Conservation (phyloP, 2,888 invertebrate genomes). For the Schizotus pectinicornis region DNA sequence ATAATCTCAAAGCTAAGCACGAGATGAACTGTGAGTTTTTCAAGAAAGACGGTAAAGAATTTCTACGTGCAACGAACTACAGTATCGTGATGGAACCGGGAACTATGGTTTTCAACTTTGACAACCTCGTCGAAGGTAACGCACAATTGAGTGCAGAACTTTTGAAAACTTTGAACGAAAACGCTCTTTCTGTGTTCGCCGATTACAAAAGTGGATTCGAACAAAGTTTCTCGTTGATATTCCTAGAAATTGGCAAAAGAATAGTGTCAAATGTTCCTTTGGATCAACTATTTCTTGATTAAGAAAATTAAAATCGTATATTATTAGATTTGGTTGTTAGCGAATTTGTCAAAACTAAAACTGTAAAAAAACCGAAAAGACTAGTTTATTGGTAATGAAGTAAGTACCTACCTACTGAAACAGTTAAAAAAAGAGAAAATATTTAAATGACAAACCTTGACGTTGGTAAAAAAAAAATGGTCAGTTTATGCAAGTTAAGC, state of each 20-base stretch:
- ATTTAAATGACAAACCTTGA: too few species aligned
- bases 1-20: constrained; percentile 32
- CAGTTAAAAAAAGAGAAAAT: too few species aligned
- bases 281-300: constrained; percentile 39
- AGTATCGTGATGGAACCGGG: constrained; percentile 66
- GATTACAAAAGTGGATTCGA: constrained; percentile 42
- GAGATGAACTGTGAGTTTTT: constrained; percentile 39
- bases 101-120: constrained; percentile 43
- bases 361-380: too few species aligned
- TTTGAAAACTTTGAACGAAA: constrained; percentile 41
- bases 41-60: constrained; percentile 40
- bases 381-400: too few species aligned
- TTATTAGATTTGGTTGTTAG: too few species aligned
- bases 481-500: too few species aligned
- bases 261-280: constrained; percentile 41
- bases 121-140: constrained; percentile 42
- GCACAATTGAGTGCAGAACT: constrained; percentile 39
- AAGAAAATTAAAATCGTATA: too few species aligned
- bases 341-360: too few species aligned
- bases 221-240: constrained; percentile 31
- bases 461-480: too few species aligned
- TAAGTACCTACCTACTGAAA: too few species aligned
- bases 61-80: constrained; percentile 37
- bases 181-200: constrained; percentile 37
- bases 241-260: constrained; percentile 34